Evolutionary conservation across 1,140 invertebrate species (phyloP).

Genomic region (Drosophila setifemur): DNA sequence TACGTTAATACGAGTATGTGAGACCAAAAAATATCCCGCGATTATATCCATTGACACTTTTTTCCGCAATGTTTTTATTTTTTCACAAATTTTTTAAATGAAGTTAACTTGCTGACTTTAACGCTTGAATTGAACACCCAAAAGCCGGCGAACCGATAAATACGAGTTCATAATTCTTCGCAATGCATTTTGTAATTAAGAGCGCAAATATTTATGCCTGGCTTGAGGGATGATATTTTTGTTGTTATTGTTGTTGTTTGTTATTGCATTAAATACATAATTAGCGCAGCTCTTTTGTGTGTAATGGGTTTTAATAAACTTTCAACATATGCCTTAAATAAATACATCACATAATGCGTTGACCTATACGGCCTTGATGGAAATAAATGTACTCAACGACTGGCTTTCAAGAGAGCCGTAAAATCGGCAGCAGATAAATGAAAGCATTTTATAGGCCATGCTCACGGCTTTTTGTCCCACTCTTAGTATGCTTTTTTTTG

Average conservation of each 20-base stretch:
- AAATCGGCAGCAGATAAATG: conserved; percentile 1
- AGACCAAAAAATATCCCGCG: background rate
- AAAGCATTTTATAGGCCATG: conserved; percentile 21
- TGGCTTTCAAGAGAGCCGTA: conserved; percentile 3
- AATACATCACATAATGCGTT: conserved; percentile 10
- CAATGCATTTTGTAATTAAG: conserved; percentile 55
- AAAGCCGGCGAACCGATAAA: conserved; percentile 43
- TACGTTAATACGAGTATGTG: no score
- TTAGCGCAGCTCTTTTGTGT: conserved; percentile 27
- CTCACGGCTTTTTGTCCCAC: background rate
- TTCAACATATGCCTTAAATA: conserved; percentile 27
- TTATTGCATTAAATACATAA: conserved; percentile 52
- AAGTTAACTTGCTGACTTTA: conserved; percentile 38
- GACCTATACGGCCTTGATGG: conserved; percentile 24
- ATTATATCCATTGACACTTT: background rate
- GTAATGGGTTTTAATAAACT: conserved; percentile 58
- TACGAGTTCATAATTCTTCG: conserved; percentile 50
- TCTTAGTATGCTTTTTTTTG: conserved; percentile 10
- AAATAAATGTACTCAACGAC: conserved; percentile 23
- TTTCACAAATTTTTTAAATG: conserved; percentile 5
- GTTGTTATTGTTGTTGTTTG: background rate
- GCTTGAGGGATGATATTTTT: conserved; percentile 14
- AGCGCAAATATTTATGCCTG: conserved; percentile 55
- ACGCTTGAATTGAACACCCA: conserved; percentile 8
- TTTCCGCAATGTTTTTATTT: background rate